Evolutionary conservation across 2,113 vertebrate genomes (phyloP).

Genomic region (Dunckerocampus dactyliophorus): DNA sequence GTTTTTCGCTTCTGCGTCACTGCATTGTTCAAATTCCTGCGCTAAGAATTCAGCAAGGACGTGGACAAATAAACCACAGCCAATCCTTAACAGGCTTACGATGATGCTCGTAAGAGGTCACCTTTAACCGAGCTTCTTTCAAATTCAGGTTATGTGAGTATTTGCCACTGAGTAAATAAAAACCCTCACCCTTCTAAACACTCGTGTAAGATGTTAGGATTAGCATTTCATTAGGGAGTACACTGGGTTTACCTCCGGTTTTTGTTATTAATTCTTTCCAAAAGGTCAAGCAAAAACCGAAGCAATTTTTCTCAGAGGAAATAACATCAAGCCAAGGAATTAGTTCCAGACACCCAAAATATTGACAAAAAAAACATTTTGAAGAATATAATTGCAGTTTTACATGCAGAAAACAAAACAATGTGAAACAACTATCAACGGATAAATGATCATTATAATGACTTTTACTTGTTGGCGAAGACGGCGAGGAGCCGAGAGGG

Average conservation of each 20-base stretch:
- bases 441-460: no score
- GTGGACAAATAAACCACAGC: slow-evolving; percentile 39
- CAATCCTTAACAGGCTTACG: slow-evolving; percentile 25
- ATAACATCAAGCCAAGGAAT: no score
- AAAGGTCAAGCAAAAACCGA: slow-evolving; percentile 22
- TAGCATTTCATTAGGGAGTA: slow-evolving; percentile 67
- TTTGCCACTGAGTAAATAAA: slow-evolving; percentile 71
- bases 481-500: no score
- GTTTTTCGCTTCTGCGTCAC: background rate
- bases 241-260: no score
- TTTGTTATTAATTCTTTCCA: slow-evolving; percentile 11
- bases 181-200: slow-evolving; percentile 56
- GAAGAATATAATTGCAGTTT: no score
- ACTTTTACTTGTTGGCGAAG: no score
- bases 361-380: no score
- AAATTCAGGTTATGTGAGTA: slow-evolving; percentile 53
- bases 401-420: no score
- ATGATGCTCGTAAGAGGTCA: slow-evolving; percentile 61
- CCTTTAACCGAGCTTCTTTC: slow-evolving; percentile 58
- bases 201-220: slow-evolving; percentile 56
- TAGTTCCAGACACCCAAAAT: no score
- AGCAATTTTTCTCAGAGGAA: no score
- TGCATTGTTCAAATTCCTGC: slow-evolving; percentile 33
- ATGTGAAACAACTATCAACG: no score
- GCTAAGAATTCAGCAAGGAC: slow-evolving; percentile 12